Conservation (phyloP, 2,797 vertebrate genomes). For the Podargus strigoides region DNA sequence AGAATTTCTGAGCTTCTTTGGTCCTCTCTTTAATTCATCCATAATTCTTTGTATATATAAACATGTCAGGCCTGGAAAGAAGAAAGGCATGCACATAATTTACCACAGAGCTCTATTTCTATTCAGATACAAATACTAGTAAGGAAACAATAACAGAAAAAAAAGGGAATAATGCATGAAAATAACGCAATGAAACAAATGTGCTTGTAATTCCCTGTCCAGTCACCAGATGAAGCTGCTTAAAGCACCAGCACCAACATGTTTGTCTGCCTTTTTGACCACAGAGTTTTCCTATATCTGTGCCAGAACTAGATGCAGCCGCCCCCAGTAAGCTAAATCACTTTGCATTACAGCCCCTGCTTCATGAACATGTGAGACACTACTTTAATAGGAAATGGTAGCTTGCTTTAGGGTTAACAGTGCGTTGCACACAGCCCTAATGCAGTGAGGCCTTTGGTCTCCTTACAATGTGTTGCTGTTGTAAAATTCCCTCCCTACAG, state of each 20-base stretch:
- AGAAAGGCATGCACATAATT: background rate
- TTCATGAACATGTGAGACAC: background rate
- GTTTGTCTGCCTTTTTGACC: background rate
- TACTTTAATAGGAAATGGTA: constrained; percentile 50
- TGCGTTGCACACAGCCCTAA: background rate
- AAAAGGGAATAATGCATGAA: constrained; percentile 17
- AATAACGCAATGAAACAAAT: background rate
- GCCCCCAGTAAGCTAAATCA: background rate
- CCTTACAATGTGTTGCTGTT: background rate
- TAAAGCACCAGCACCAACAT: background rate
- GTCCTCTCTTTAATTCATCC: constrained; percentile 27
- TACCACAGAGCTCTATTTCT: background rate
- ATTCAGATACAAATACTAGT: background rate
- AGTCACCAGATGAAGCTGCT: constrained; percentile 28
- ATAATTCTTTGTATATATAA: constrained; percentile 50
- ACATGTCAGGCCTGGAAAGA: constrained; percentile 33
- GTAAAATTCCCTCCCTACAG: background rate
- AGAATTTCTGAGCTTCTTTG: constrained; percentile 47
- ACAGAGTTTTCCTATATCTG: background rate
- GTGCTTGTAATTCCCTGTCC: background rate
- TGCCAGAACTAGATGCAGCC: background rate
- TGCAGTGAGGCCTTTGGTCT: background rate
- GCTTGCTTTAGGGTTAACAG: background rate
- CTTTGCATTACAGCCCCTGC: background rate
- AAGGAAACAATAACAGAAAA: background rate